Conservation (phyloP, 2,888 invertebrate genomes). For the Limenitis camilla region DNA sequence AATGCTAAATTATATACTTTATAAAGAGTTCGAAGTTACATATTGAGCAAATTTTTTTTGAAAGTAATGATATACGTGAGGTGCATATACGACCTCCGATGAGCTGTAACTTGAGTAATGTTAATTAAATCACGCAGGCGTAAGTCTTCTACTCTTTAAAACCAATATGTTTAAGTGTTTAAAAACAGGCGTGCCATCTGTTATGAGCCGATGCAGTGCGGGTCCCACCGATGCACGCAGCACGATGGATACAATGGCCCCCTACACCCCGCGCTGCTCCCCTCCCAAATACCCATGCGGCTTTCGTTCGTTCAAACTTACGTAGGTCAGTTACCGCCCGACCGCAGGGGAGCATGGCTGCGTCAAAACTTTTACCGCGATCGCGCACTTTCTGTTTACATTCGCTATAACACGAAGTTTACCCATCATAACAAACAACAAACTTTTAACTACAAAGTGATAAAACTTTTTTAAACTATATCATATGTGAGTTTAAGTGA, state of each 20-base stretch:
- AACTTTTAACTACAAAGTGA: slow-evolving; percentile 50
- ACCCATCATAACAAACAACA: slow-evolving; percentile 49
- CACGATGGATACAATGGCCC: slow-evolving; percentile 37
- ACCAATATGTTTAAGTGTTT: slow-evolving; percentile 68
- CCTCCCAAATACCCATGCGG: slow-evolving; percentile 63
- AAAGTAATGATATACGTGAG: background rate
- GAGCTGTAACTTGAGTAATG: slow-evolving; percentile 64
- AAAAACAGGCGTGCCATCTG: slow-evolving; percentile 74
- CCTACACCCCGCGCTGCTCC: slow-evolving; percentile 48
- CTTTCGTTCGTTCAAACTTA: slow-evolving; percentile 74
- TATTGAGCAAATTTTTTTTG: background rate
- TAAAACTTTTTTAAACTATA: slow-evolving; percentile 45
- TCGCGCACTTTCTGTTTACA: slow-evolving; percentile 69
- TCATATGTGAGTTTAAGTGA: slow-evolving; percentile 49
- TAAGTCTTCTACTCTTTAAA: slow-evolving; percentile 61
- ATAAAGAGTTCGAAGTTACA: no score
- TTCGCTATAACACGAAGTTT: slow-evolving; percentile 58
- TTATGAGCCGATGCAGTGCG: slow-evolving; percentile 67
- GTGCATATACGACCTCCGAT: slow-evolving; percentile 55
- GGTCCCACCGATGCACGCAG: slow-evolving; percentile 53
- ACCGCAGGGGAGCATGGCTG: slow-evolving; percentile 74
- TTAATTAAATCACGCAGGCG: slow-evolving; percentile 62
- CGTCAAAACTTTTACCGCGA: slow-evolving; percentile 70
- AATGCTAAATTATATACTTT: no score
- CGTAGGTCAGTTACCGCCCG: slow-evolving; percentile 76